Conservation (phyloP, 2,888 invertebrate genomes). For the Rhagonycha fulva region DNA sequence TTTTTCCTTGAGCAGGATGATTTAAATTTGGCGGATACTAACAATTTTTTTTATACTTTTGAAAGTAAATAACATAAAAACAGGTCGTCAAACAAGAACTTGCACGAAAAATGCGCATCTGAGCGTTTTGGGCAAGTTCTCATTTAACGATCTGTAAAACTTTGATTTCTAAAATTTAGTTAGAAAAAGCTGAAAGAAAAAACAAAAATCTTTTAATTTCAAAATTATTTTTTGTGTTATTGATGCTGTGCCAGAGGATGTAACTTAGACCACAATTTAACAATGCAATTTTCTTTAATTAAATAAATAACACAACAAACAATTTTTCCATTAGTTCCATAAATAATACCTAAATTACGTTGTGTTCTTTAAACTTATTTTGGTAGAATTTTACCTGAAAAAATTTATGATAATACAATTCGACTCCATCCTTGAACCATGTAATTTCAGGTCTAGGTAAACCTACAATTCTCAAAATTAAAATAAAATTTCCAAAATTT, state of each 20-base stretch:
- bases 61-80: too few relatives aligned
- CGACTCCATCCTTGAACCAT: constrained; percentile 79
- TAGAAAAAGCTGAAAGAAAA: not conserved
- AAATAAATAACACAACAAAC: not conserved
- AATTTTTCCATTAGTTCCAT: not conserved
- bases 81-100: too few relatives aligned
- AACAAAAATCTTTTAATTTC: not conserved
- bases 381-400: constrained; percentile 61
- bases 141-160: too few relatives aligned
- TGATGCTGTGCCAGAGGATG: not conserved
- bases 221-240: not conserved
- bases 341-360: not conserved
- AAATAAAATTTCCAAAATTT: not conserved
- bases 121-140: too few relatives aligned
- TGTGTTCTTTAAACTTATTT: not conserved
- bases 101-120: too few relatives aligned
- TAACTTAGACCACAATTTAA: not conserved
- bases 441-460: constrained; percentile 74
- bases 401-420: constrained; percentile 71
- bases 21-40: too few relatives aligned
- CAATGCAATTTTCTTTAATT: not conserved
- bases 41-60: too few relatives aligned
- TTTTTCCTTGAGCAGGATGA: too few relatives aligned
- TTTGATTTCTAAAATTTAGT: too few relatives aligned
- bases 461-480: constrained; percentile 50